These are phyloP conservation scores for Pomacea canaliculata DNA, from an alignment of 2,888 invertebrate species.

Conservation along the genomic window DNA sequence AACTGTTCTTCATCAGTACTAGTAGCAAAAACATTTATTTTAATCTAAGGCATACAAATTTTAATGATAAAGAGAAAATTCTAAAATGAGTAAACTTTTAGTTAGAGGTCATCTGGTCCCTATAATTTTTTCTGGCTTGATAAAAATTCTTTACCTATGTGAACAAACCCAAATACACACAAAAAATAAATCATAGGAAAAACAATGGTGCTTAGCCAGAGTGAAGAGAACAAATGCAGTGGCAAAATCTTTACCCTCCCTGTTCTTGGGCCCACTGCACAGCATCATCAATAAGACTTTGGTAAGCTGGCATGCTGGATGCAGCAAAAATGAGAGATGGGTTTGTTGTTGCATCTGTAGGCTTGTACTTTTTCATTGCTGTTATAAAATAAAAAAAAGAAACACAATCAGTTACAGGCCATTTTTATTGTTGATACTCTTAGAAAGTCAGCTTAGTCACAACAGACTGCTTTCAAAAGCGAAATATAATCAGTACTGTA, in stretches of 20 bases:
- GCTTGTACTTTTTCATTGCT: slow-evolving; percentile 97
- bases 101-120: too few species aligned
- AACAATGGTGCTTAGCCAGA: not conserved
- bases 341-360: slow-evolving; percentile 99
- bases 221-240: too few species aligned
- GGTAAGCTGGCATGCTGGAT: slow-evolving; percentile 93
- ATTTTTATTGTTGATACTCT: not conserved
- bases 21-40: slow-evolving; percentile 43
- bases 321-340: slow-evolving; percentile 96
- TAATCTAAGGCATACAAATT: too few species aligned
- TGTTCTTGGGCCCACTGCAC: slow-evolving; percentile 84
- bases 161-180: not conserved
- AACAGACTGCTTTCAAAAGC: too few species aligned
- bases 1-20: slow-evolving; percentile 82
- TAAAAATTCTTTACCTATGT: not conserved
- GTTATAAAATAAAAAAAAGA: slow-evolving; percentile 43
- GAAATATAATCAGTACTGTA: too few species aligned
- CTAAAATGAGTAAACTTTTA: too few species aligned
- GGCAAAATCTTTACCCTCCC: slow-evolving; percentile 72
- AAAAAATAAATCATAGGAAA: not conserved
- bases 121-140: too few species aligned
- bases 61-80: too few species aligned
- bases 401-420: not conserved
- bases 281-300: slow-evolving; percentile 89
- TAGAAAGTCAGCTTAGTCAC: not conserved